A percentile compares a stretch with the other conserved stretches of the same genome.
Conservation (phyloP, 2,888 invertebrate species). For the Bhutanitis thaidina region DNA sequence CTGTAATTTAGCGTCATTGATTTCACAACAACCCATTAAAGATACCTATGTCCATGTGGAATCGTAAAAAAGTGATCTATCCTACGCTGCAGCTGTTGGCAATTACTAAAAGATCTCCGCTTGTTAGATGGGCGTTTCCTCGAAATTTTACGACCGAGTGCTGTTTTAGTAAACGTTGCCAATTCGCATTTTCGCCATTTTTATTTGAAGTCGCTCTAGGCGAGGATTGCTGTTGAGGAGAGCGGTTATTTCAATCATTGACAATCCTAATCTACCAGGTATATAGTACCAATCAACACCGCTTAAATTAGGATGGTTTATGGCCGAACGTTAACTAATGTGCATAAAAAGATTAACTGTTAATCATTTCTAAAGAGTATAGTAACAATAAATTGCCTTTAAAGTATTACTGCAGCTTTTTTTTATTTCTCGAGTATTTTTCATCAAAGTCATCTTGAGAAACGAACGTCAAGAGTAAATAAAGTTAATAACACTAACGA, state of each 20-base stretch:
- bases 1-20: slow-evolving; percentile 51
- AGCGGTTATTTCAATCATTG: too few relatives aligned
- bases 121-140: slow-evolving; percentile 52
- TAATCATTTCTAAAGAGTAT: too few relatives aligned
- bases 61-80: slow-evolving; percentile 46
- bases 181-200: slow-evolving; percentile 35
- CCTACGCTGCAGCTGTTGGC: slow-evolving; percentile 45
- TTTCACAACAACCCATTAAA: slow-evolving; percentile 51
- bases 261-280: too few relatives aligned
- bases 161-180: slow-evolving; percentile 48
- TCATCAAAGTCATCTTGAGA: background rate
- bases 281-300: too few relatives aligned
- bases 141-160: slow-evolving; percentile 38
- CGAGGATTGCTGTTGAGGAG: slow-evolving; percentile 8
- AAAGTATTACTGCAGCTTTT: background rate
- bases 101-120: slow-evolving; percentile 49
- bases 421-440: background rate
- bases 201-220: slow-evolving; percentile 28
- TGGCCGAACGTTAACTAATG: too few relatives aligned
- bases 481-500: background rate
- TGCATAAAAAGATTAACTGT: too few relatives aligned
- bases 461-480: background rate
- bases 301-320: too few relatives aligned
- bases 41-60: slow-evolving; percentile 44
- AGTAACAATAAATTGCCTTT: too few relatives aligned